Percentiles rank a stretch among this genome's conserved stretches.
These are phyloP conservation scores for Callyntrura sp. DNA, from an alignment of 2,888 invertebrate genomes.

Conservation along the genomic window DNA sequence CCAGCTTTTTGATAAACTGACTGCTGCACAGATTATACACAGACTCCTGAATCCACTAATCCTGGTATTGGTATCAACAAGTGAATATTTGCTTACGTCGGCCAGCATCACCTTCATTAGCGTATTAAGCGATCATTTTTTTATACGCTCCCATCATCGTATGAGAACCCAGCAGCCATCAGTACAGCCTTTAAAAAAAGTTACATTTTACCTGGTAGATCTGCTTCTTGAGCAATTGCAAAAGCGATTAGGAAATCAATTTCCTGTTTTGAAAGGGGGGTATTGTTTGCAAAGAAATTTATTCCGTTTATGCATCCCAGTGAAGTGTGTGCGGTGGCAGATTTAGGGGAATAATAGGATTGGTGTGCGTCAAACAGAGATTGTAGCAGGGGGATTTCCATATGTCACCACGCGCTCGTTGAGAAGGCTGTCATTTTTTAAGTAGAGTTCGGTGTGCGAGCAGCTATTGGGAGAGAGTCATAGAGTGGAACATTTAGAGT, in stretches of 20 bases:
- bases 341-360: neutral
- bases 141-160: constrained; percentile 16
- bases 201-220: neutral
- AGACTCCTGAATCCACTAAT: neutral
- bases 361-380: neutral
- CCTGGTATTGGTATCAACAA: constrained; percentile 4
- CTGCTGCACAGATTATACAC: neutral
- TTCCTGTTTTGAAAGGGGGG: constrained; percentile 56
- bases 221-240: constrained; percentile 1
- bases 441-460: neutral
- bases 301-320: neutral
- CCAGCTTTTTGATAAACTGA: constrained; percentile 7
- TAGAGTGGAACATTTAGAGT: neutral
- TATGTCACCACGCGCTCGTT: constrained; percentile 34
- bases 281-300: neutral
- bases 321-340: neutral
- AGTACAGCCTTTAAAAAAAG: neutral
- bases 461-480: neutral
- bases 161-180: constrained; percentile 18
- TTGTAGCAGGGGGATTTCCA: constrained; percentile 38
- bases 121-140: constrained; percentile 33
- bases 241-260: constrained; percentile 64
- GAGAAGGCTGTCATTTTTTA: neutral
- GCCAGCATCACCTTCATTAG: constrained; percentile 59
- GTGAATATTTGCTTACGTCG: constrained; percentile 62